These are phyloP conservation scores for Rhimphoctona megacephalus DNA, from an alignment of 2,888 invertebrate species.

Conservation along the genomic window DNA sequence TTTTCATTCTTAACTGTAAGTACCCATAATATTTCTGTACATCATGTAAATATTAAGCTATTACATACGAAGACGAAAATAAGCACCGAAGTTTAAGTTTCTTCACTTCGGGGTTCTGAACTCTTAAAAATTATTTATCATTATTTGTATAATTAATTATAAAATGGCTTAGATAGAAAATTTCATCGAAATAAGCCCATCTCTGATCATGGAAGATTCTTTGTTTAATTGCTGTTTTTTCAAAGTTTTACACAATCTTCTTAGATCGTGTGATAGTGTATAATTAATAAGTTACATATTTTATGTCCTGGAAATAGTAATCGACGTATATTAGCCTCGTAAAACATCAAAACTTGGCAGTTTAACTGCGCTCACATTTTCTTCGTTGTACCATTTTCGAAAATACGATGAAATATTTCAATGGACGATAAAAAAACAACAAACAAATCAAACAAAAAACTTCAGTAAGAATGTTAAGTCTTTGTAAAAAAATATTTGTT, in stretches of 20 bases:
- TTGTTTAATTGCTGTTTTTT: background rate
- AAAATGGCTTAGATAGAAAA: background rate
- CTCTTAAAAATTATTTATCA: background rate
- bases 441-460: background rate
- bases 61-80: background rate
- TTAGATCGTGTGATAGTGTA: background rate
- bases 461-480: background rate
- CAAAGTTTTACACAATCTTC: background rate
- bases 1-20: background rate
- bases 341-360: background rate
- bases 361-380: background rate
- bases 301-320: background rate
- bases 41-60: background rate
- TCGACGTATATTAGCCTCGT: background rate
- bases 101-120: background rate
- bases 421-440: background rate
- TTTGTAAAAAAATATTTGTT: conserved; percentile 51
- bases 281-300: background rate
- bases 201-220: background rate
- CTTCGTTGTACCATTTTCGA: background rate
- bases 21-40: background rate
- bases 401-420: background rate
- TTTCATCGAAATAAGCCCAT: background rate
- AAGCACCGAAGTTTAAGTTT: background rate
- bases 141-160: background rate